Evolutionary conservation across 2,888 invertebrate species (phyloP), one percentile per base, ranked within the genome.

Genomic region (Perdita meconis): DNA sequence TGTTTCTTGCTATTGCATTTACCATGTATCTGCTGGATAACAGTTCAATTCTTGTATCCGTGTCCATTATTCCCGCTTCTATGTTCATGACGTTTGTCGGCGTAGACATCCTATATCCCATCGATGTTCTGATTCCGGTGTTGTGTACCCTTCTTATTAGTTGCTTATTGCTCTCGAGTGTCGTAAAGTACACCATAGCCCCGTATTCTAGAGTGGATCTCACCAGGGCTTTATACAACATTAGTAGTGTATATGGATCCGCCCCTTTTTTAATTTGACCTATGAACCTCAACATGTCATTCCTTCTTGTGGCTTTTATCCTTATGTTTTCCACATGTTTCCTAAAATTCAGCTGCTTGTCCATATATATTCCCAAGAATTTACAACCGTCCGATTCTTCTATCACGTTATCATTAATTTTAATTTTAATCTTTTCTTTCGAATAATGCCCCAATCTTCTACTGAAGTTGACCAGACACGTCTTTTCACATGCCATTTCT

Each of bases 121-220:
- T 51, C 3, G 26, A 24, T 22, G 26, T 13, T 26, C 51, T 51
- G 3, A 51, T 13, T 5, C 51, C 51, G 3, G 26, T 6, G 0
- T 26, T 13, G 2, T 51, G 50, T 6, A 26, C 5, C 1, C 2
- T 19, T 24, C 10, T 0, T 0, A 26, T 51, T 4, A 13, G 4
- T 3, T 51, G 13, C 5, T 13, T 51, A 1, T 50, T 0, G 4
- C 13, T 22, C 4, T 6, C 22, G 4, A 22, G 8, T 22, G 13
- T 22, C 2, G 8, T 4, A 5, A 3, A 22, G 13, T 10, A 10
- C 26, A 60, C 30, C 44, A 2, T 26, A 8, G 8, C 8, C n/a
- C 44, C 44, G 30, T 60, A 60, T 26, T 60, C 44, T 3, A 60
- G n/a, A 1, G 44, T 16, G 1, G 59, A 60, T 44, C 44, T 60